phyloP scores from a whole-genome alignment of 2,797 vertebrate genomes.

The Hydrocynus forskahlii region DNA sequence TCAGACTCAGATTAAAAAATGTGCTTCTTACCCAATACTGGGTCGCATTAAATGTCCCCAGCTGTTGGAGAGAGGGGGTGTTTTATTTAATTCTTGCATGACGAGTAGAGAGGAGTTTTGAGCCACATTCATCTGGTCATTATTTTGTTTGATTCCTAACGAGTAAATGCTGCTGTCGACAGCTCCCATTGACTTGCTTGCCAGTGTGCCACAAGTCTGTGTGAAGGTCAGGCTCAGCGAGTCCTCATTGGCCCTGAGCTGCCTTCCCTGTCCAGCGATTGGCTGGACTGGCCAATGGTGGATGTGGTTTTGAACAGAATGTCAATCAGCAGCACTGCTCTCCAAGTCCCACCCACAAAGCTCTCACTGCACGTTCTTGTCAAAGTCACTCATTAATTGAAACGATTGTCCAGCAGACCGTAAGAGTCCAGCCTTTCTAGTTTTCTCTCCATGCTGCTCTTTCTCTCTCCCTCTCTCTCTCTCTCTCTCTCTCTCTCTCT shows the following conservation, averaged over 20 bases:
- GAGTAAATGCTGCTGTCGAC: conserved; percentile 82
- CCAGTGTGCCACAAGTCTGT: conserved; percentile 84
- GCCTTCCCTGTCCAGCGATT: conserved; percentile 81
- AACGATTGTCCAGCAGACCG: conserved; percentile 80
- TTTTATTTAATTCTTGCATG: background rate
- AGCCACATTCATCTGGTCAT: conserved; percentile 37
- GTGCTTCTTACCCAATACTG: background rate
- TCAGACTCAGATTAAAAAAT: background rate
- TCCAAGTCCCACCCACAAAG: conserved; percentile 53
- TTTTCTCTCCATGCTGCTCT: background rate
- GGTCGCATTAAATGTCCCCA: background rate
- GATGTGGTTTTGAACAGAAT: conserved; percentile 77
- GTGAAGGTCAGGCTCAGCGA: conserved; percentile 88
- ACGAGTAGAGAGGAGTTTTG: conserved; percentile 28
- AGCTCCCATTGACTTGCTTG: conserved; percentile 81
- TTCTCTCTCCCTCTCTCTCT: conserved; percentile 17
- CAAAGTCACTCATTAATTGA: conserved; percentile 80
- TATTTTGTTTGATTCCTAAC: conserved; percentile 84
- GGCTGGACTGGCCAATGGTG: conserved; percentile 78
- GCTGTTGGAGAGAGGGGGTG: background rate
- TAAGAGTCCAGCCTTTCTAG: conserved; percentile 60
- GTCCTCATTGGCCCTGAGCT: conserved; percentile 84
- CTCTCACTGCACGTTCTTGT: conserved; percentile 65
- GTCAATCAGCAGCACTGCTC: conserved; percentile 64
- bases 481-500: background rate